Base-by-base conservation (phyloP, 2,888 invertebrate genomes). In the Amphipoea lucens region DNA sequence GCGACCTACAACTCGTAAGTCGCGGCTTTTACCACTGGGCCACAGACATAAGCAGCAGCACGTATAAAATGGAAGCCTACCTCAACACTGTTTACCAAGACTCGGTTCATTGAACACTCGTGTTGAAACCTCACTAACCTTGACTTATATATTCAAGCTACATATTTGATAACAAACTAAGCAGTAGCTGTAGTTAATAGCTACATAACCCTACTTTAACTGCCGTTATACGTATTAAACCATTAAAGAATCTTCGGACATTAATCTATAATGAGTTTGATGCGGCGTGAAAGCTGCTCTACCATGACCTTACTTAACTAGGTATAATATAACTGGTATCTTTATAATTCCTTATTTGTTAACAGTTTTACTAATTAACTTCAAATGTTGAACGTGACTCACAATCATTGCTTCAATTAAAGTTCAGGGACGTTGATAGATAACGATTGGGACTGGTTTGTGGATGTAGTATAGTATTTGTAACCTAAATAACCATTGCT, bases 221-320 rank as follows among this genome's bases (percentile, higher is more conserved):
- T 74, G 20, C 87, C 85, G 84, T 80, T 87, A 87, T 57, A 65
- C 42, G 79, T 29, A 65, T 65, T 74, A 74, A 82, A 76, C 67
- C 77, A 87, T 80, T 86, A 85, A 74, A 80, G 29, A 86, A 70
- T 65, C 68, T 70, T 20, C 54, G 60, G 78, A 80, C 83, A 57
- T 80, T 79, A 86, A 88, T 88, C 86, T 89, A 14, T 74, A 88
- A 76, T 69, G 68, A 60, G 74, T 42, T 76, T 78, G 84, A 89
- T 81, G 66, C 42, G 73, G 74, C 79, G 81, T 74, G 76, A 79
- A 74, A 78, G 87, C 76, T 76, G 67, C 36, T 75, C 79, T n/a
- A 54, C 79, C 84, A 72, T 78, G 79, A 88, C 85, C 88, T 89
- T 72, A 73, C 86, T 74, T 74, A 65, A 40, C 65, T 12, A 40